phyloP scores from a whole-genome alignment of 2,113 vertebrate species.

The Pachypanchax playfairii region DNA sequence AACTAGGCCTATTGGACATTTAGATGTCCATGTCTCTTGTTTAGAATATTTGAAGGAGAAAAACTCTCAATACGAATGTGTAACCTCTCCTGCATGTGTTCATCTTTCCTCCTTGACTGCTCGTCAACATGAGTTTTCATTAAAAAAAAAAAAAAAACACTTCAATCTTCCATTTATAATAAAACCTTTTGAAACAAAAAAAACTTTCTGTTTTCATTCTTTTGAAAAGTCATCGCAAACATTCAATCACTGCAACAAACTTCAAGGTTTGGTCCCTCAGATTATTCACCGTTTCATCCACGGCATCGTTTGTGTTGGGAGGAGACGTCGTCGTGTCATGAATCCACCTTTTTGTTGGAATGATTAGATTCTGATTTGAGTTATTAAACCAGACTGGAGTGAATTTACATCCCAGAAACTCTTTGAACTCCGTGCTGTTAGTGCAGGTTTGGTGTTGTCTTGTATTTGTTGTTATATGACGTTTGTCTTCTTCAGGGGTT shows the following conservation, averaged over 20 bases:
- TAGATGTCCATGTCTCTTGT: not conserved
- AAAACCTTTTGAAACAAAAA: not conserved
- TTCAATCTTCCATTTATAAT: not conserved
- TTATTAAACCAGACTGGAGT: not conserved
- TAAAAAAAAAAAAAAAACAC: not conserved
- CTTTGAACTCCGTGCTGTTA: not conserved
- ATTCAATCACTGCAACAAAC: not conserved
- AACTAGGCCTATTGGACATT: too few relatives aligned
- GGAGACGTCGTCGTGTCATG: not conserved
- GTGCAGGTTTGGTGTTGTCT: too few relatives aligned
- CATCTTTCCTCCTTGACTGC: not conserved
- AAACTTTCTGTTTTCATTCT: not conserved
- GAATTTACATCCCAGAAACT: too few relatives aligned
- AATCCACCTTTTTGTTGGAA: not conserved
- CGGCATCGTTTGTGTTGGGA: not conserved
- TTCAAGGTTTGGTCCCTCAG: not conserved
- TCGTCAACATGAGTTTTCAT: not conserved
- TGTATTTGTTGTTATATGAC: slow-evolving; percentile 1
- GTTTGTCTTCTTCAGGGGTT: slow-evolving; percentile 55
- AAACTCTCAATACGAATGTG: not conserved
- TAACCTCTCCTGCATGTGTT: not conserved
- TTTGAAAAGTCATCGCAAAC: not conserved
- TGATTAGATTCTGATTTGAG: not conserved
- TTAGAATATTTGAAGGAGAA: not conserved
- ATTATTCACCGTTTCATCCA: not conserved